Base-by-base conservation (phyloP, 2,888 invertebrate genomes). In the Parelbella ahira region DNA sequence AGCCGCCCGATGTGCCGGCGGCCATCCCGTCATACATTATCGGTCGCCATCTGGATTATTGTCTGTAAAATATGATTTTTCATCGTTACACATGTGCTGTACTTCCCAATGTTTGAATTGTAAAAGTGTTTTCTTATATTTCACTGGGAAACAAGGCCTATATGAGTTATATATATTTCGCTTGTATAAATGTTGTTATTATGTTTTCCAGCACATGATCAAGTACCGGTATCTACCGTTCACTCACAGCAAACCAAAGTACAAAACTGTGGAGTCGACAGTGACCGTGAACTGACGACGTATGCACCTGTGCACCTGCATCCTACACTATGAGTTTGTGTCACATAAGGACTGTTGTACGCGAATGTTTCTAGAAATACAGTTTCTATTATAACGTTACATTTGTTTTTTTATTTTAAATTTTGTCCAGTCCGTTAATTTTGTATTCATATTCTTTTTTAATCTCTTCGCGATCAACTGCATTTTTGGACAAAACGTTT, bases 201-300 rank as follows among this genome's bases (percentile, higher is more conserved):
- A 72, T 59, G 56, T 63, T 90, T 92, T 51, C 1, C 91, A 98
- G 97, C 99, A 99, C 90, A 99, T 99, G 99, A 94, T 99, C 73
- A 98, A 97, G 88, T 99, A 99, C 87, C 93, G 96, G 84, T 99
- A 99, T 88, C 89, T 99, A 80, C 99, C 99, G 48, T 99, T 99
- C 83, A 98, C 98, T 38, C 95, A 97, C 76, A 97, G 98, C 68
- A 99, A 99, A 90, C 97, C 98, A 67, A 94, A 94, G 81, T 98
- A 98, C 89, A 94, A 95, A 82, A 92, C 82, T 46, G 80, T 86
- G 42, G 84, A 86, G 44, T 55, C 79, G 21, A 49, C 82, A 45
- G 79, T 80, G 25, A 70, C 78, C 41, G 78, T 77, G 37, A 87
- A 87, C 75, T 87, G 83, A 86, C 77, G 54, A 56, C 54, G 49